phyloP scores from a whole-genome alignment of 2,113 vertebrate species.

The Rattus rattus region DNA sequence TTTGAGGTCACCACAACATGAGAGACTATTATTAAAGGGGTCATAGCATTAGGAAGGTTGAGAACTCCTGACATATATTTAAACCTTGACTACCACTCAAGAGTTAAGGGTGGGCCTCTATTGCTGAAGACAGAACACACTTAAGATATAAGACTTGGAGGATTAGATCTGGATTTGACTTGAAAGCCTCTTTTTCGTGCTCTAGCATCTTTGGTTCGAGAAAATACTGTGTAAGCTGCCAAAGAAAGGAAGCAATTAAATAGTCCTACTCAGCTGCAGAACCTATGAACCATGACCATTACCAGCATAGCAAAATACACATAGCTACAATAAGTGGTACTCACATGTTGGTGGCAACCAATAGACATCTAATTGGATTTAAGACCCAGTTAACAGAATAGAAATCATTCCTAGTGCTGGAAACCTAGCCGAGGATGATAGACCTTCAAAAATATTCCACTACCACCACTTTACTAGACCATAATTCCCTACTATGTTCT shows the following conservation, averaged over 20 bases:
- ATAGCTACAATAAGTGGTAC: not conserved
- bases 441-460: not conserved
- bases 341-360: not conserved
- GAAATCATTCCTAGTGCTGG: not conserved
- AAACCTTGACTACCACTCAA: not conserved
- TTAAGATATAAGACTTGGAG: not conserved
- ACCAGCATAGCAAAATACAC: not conserved
- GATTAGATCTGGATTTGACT: not conserved
- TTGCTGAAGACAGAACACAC: not conserved
- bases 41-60: not conserved
- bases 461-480: not conserved
- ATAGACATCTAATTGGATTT: not conserved
- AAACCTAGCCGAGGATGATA: not conserved
- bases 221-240: not conserved
- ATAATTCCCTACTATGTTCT: not conserved
- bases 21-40: not conserved
- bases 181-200: not conserved
- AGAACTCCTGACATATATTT: not conserved
- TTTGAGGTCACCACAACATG: not conserved
- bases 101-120: not conserved
- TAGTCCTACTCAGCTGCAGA: not conserved
- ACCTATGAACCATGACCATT: not conserved
- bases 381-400: not conserved
- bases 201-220: not conserved
- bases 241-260: not conserved